Evolutionary conservation across 2,113 vertebrate species (phyloP).

Genomic region (Rhabdomys dilectus): DNA sequence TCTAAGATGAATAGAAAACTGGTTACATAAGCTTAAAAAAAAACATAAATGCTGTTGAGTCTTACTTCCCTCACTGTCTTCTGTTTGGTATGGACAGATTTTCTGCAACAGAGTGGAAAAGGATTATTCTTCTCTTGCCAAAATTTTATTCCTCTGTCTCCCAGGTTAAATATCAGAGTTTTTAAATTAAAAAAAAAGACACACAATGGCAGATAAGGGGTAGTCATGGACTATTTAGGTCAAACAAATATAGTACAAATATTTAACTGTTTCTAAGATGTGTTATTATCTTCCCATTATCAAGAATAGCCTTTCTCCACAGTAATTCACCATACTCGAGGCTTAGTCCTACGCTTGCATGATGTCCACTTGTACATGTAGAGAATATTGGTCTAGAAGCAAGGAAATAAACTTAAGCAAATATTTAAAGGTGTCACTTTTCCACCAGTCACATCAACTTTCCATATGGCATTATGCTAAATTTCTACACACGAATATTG

Average conservation of each 20-base stretch:
- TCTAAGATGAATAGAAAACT: background rate
- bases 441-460: background rate
- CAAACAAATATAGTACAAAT: background rate
- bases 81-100: background rate
- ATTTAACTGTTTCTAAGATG: background rate
- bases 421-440: background rate
- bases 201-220: background rate
- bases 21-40: background rate
- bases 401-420: background rate
- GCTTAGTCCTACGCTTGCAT: background rate
- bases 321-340: background rate
- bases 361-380: background rate
- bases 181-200: background rate
- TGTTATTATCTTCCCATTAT: background rate
- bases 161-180: background rate
- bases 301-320: background rate
- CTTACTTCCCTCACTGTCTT: background rate
- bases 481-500: background rate
- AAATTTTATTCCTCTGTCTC: background rate
- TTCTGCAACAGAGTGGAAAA: background rate
- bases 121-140: background rate
- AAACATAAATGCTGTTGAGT: background rate
- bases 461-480: background rate
- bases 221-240: fast-evolving
- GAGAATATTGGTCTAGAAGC: background rate